Base-by-base conservation (phyloP, 2,113 vertebrate species). In the Corynorhinus townsendii region DNA sequence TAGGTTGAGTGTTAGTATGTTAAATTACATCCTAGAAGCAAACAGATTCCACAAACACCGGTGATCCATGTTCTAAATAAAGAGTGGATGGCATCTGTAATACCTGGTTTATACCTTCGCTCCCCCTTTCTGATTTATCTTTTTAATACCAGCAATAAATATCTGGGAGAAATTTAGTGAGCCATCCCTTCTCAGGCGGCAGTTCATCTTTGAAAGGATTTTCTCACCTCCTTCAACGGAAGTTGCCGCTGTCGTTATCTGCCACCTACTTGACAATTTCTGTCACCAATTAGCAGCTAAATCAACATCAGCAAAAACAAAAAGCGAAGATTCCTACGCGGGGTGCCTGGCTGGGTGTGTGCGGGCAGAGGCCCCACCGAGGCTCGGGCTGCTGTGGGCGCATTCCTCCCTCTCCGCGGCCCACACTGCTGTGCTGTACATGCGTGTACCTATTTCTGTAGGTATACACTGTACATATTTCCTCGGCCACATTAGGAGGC, bases 261-360 rank as follows among this genome's bases (percentile, higher is more conserved):
- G 99, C 99, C 99, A 99, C 98, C 99, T 99, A 97, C 99, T 99
- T 99, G 99, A 99, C 99, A 99, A 99, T 99, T 99, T 99, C 99
- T 99, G 99, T 99, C 99, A 99, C 99, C 99, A 99, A 99, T 99
- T 99, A 99, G 99, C 99, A 99, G 99, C 99, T 99, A 99, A 99
- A 99, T 99, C 99, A 99, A 99, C 99, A 99, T 99, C 99, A 99
- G 99, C 87, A 98, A 99, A 99, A 99, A 99, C 99, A 99, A 98
- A 98, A 98, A 98, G 97, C 95, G 98, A 64, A 94, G 98, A 89
- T 85, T 95, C 54, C 28, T 68, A 17, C 33, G 7, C 10, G 86
- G 0, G 93, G 96, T 93, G 97, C 96, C 97, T 35, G 82, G 90
- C 97, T 94, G 97, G 7, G 97, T 96, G 97, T 38, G 91, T 85